Evolutionary conservation across 2,113 vertebrate species (phyloP).

Genomic region (Narcine bancroftii): DNA sequence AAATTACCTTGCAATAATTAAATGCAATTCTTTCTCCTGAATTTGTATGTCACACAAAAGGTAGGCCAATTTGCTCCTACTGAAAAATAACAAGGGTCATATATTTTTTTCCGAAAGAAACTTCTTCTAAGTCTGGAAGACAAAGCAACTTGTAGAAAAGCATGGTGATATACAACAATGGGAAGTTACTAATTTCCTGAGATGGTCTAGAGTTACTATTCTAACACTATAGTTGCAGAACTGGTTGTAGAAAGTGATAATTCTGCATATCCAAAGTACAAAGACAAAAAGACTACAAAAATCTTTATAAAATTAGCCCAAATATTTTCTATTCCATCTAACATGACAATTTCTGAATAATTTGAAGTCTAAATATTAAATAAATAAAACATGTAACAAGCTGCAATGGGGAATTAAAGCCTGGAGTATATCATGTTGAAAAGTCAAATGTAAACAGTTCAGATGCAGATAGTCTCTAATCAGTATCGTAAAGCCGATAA

Average conservation of each 20-base stretch:
- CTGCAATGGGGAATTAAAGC: slow-evolving; percentile 28
- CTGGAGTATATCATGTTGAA: slow-evolving; percentile 38
- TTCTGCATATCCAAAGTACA: slow-evolving; percentile 36
- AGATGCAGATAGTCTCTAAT: slow-evolving; percentile 15
- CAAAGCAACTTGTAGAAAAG: slow-evolving; percentile 23
- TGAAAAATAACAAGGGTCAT: neutral
- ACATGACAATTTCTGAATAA: slow-evolving; percentile 27
- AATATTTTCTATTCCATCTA: slow-evolving; percentile 5
- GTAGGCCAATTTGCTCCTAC: neutral
- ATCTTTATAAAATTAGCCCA: slow-evolving; percentile 33
- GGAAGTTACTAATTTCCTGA: slow-evolving; percentile 52
- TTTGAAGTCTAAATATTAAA: slow-evolving; percentile 33
- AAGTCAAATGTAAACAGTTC: slow-evolving; percentile 37
- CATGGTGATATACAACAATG: neutral
- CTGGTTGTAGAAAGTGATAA: slow-evolving; percentile 17
- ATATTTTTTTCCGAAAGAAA: neutral
- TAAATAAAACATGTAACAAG: slow-evolving; percentile 36
- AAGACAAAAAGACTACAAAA: slow-evolving; percentile 33
- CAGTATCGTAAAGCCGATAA: slow-evolving; percentile 18
- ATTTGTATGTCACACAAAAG: neutral
- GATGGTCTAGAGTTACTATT: slow-evolving; percentile 44
- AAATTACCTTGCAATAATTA: slow-evolving; percentile 10
- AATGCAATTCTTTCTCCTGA: neutral
- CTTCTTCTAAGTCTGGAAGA: slow-evolving; percentile 27
- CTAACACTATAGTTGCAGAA: slow-evolving; percentile 19